phyloP scores from a whole-genome alignment of 2,797 vertebrate species.

The Sparidentex hasta region DNA sequence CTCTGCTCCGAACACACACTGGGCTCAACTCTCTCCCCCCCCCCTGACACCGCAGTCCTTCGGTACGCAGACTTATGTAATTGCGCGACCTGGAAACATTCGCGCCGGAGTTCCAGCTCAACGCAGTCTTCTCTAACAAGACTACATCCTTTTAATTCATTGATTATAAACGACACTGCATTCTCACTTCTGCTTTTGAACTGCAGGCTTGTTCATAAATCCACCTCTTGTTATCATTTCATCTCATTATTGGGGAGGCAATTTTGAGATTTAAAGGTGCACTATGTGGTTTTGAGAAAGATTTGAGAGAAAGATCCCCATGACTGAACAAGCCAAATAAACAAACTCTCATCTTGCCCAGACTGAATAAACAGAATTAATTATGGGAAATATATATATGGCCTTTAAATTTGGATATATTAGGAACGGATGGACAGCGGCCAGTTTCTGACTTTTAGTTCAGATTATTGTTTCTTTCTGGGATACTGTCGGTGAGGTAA shows the following conservation, averaged over 20 bases:
- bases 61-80: slow-evolving; percentile 67
- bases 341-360: no score
- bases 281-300: no score
- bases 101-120: slow-evolving; percentile 3
- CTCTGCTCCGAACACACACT: slow-evolving; percentile 54
- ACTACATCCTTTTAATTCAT: neutral
- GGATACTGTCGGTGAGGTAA: no score
- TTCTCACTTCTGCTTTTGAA: neutral
- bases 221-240: neutral
- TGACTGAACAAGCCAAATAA: no score
- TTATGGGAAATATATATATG: no score
- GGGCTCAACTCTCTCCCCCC: slow-evolving; percentile 22
- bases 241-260: neutral
- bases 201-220: no score
- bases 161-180: neutral
- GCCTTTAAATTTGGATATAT: no score
- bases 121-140: neutral
- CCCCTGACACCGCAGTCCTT: slow-evolving; percentile 59
- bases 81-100: slow-evolving; percentile 36
- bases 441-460: no score
- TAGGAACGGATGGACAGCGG: no score
- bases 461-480: no score
- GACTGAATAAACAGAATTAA: neutral
- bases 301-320: no score
- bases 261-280: no score